A percentile compares a stretch with the other conserved stretches of the same genome.
These are phyloP conservation scores for Arctopsyche grandis DNA, from an alignment of 1,140 invertebrate species.

Conservation along the genomic window DNA sequence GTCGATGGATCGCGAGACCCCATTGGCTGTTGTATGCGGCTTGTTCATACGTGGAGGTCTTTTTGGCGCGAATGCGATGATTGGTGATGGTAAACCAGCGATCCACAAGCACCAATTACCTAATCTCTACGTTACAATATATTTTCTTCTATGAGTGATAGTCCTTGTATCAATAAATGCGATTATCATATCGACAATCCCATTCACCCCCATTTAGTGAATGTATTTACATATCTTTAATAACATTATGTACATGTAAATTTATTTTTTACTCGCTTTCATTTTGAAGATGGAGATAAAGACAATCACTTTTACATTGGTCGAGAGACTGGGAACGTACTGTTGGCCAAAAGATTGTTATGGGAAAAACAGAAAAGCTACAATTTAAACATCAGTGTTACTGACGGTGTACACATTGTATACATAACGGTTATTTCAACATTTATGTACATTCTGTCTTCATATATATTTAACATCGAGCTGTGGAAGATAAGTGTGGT, in stretches of 20 bases:
- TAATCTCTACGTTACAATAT: too few relatives aligned
- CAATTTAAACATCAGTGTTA: slow-evolving; percentile 83
- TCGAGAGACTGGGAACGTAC: slow-evolving; percentile 80
- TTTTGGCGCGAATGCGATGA: too few relatives aligned
- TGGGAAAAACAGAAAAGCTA: slow-evolving; percentile 79
- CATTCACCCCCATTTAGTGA: too few relatives aligned
- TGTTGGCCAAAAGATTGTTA: slow-evolving; percentile 81
- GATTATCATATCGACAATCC: too few relatives aligned
- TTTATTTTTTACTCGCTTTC: slow-evolving; percentile 40
- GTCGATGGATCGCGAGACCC: too few relatives aligned
- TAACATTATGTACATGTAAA: background rate
- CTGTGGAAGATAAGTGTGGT: background rate
- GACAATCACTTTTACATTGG: slow-evolving; percentile 83
- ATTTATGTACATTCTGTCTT: background rate
- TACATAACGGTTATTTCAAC: slow-evolving; percentile 60
- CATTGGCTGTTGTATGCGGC: too few relatives aligned
- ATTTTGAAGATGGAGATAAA: slow-evolving; percentile 75
- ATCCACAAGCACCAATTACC: too few relatives aligned
- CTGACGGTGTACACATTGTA: slow-evolving; percentile 78
- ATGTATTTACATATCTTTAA: too few relatives aligned
- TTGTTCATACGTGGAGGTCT: too few relatives aligned
- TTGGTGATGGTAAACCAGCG: too few relatives aligned
- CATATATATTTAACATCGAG: background rate
- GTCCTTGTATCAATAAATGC: too few relatives aligned
- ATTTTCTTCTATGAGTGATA: background rate